phyloP scores from a whole-genome alignment of 2,113 vertebrate species.

The Sphaerodactylus townsendi region DNA sequence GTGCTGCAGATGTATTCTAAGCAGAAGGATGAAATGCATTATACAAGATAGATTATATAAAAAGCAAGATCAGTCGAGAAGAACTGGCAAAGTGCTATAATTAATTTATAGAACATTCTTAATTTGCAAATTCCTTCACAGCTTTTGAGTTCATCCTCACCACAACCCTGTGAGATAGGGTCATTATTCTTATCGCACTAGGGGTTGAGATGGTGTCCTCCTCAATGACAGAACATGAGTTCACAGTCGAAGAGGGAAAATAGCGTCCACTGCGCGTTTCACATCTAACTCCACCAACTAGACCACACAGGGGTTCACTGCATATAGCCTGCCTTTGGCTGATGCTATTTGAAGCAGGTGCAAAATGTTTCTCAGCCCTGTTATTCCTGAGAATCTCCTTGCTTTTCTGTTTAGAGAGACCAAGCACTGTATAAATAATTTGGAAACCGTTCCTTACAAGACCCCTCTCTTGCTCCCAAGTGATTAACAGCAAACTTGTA shows the following conservation, averaged over 20 bases:
- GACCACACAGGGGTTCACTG: neutral
- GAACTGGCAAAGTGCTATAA: neutral
- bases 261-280: neutral
- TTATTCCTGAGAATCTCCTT: neutral
- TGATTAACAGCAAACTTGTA: neutral
- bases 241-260: neutral
- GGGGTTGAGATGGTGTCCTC: neutral
- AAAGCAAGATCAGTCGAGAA: neutral
- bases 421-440: neutral
- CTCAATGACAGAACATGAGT: neutral
- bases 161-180: neutral
- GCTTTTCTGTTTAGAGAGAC: neutral
- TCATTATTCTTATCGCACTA: neutral
- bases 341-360: neutral
- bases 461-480: neutral
- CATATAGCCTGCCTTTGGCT: neutral
- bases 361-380: neutral
- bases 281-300: neutral
- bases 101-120: neutral
- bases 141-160: neutral
- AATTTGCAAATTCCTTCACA: neutral
- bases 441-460: neutral
- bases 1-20: neutral
- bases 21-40: neutral
- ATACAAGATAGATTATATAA: neutral